Conservation (phyloP, 1,140 invertebrate genomes). For the Bombyx mandarina region DNA sequence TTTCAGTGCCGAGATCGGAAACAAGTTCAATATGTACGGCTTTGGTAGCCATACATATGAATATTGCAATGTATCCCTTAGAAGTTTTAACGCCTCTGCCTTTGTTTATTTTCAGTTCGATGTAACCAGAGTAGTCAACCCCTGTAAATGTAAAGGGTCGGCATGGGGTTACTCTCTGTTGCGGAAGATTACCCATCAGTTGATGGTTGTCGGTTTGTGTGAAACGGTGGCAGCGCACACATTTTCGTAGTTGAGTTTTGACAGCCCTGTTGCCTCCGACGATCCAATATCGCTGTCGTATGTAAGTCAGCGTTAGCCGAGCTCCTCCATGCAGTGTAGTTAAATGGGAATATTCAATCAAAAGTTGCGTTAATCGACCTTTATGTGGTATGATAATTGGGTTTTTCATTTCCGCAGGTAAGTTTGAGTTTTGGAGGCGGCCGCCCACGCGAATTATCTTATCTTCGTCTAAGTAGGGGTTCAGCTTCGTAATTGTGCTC, state of each 20-base stretch:
- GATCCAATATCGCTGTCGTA: not conserved
- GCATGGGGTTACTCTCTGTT: conserved; percentile 5
- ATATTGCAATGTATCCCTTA: not conserved
- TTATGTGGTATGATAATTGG: conserved; percentile 13
- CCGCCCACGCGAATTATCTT: conserved; percentile 31
- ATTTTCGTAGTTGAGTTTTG: not conserved
- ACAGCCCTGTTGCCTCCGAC: not conserved
- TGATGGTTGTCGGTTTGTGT: not conserved
- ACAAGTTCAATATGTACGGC: not conserved
- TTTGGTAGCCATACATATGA: conserved; percentile 1
- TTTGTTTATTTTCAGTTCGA: conserved; percentile 1
- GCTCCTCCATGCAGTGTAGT: not conserved
- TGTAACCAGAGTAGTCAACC: not conserved
- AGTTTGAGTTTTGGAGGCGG: conserved; percentile 25
- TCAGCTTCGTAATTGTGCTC: conserved; percentile 20
- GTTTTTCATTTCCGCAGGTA: conserved; percentile 19
- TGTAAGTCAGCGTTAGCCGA: not conserved
- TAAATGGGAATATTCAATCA: conserved; percentile 1
- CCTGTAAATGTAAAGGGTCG: conserved; percentile 21
- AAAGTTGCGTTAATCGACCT: not conserved
- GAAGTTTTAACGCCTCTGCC: not conserved
- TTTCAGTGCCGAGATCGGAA: not conserved
- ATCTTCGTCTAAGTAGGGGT: conserved; percentile 29
- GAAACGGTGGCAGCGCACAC: not conserved
- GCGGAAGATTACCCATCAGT: not conserved